These are phyloP conservation scores for Fulica atra DNA, from an alignment of 2,113 vertebrate genomes.

Conservation along the genomic window DNA sequence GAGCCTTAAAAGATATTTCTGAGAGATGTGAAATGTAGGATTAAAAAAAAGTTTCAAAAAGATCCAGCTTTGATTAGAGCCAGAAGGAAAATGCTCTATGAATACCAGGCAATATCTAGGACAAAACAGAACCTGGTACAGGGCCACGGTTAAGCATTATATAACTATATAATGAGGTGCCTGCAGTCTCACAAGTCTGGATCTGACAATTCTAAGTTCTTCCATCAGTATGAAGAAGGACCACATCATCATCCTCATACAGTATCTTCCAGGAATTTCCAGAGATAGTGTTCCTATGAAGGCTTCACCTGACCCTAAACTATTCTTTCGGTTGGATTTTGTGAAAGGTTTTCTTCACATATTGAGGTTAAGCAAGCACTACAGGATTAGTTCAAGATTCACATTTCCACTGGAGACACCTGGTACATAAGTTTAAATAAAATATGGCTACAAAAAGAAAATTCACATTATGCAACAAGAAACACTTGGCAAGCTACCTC, in stretches of 20 bases:
- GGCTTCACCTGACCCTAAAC: background rate
- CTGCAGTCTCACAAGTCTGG: background rate
- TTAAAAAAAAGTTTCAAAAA: background rate
- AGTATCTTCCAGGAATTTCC: background rate
- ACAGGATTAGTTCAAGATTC: background rate
- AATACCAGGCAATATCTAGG: background rate
- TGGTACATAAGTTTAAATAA: background rate
- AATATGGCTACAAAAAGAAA: background rate
- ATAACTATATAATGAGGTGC: background rate
- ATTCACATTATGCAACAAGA: background rate
- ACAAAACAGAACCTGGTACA: background rate
- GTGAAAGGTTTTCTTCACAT: background rate
- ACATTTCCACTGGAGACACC: background rate
- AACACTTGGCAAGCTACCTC: background rate
- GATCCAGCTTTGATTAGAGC: background rate
- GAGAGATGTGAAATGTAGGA: background rate
- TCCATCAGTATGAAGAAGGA: background rate
- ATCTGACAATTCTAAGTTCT: background rate
- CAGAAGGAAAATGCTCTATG: background rate
- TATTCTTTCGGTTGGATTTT: background rate
- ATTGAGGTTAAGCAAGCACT: background rate
- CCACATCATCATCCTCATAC: background rate
- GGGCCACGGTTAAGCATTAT: background rate
- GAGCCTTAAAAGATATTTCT: conserved; percentile 2
- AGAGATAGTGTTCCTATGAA: background rate